Evolutionary conservation across 92 coral and sea anemone species (phyloP), one percentile per base, ranked within the genome.

Genomic region (Paramuricea clavata): DNA sequence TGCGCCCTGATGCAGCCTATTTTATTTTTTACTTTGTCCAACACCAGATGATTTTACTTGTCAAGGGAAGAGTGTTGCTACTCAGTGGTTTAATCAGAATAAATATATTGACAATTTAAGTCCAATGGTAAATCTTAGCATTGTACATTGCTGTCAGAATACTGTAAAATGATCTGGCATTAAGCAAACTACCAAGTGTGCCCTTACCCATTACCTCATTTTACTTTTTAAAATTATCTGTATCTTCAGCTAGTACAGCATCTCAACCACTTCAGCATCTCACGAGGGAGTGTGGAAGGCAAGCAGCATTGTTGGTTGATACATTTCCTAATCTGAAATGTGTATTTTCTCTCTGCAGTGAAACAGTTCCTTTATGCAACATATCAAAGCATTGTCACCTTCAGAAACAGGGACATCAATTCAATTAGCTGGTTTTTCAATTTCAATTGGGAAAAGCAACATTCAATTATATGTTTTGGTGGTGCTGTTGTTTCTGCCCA

Each of bases 401-500:
- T 69, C 79, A 1, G 67, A 83, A 26, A 67, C 86, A 52, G 78
- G 86, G 86, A 21, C 35, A 12, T 82, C 65, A 13, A 52, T 65
- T 65, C 7, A 65, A 65, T 65, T 5, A 6, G 72, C 39, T 65
- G 3, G 34, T 32, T 26, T 65, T 65, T 50, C 25, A 82, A 74
- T 56, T 69, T 50, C 76, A 83, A 73, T 21, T 62, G 59, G 35
- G 47, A 80, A 64, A 87, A 67, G 64, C 87, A 81, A 31, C 74
- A 41, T 74, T 87, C 83, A 70, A 87, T 75, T 26, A 71, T 87
- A 34, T 81, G 44, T 86, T 60, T 82, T 25, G 81, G 56, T 80
- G 87, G 86, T 32, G 60, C 83, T 27, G 75, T 87, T 49, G 91
- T 79, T 56, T 82, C 83, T 68, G 80, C 75, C 87, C 86, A 82